These are phyloP conservation scores for Nyctibius grandis DNA, from an alignment of 2,797 vertebrate genomes.

Conservation along the genomic window DNA sequence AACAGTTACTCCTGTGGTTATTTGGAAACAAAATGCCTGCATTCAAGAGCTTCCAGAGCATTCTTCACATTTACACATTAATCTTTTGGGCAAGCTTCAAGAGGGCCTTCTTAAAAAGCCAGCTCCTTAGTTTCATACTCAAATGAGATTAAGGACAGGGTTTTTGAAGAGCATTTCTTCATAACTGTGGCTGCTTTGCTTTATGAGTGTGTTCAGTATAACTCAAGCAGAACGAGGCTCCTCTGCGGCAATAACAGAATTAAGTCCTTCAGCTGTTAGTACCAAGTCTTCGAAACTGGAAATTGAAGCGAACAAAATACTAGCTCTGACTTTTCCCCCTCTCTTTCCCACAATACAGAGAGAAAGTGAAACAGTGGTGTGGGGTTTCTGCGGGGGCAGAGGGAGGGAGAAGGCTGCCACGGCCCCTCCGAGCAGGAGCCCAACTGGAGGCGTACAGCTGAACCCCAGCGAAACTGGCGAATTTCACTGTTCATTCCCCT, in stretches of 20 bases:
- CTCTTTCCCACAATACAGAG: not conserved
- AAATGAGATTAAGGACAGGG: not conserved
- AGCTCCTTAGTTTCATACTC: not conserved
- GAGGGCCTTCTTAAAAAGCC: not conserved
- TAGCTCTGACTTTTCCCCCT: not conserved
- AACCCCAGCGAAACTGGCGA: not conserved
- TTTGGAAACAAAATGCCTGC: not conserved
- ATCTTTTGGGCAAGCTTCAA: not conserved
- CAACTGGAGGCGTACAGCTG: not conserved
- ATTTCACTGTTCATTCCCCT: not conserved
- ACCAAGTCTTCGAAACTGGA: not conserved
- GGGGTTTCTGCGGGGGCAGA: not conserved
- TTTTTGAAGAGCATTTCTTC: not conserved
- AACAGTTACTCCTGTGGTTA: not conserved
- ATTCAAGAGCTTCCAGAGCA: constrained; percentile 6
- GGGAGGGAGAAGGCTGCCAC: not conserved
- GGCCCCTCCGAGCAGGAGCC: not conserved
- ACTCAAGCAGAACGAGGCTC: not conserved
- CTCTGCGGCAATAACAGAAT: not conserved
- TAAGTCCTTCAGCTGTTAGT: not conserved
- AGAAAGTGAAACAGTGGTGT: not conserved
- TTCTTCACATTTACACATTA: not conserved
- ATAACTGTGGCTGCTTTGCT: not conserved
- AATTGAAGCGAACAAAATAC: not conserved
- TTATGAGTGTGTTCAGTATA: not conserved